These are phyloP conservation scores for Zaprionus ornatus DNA, from an alignment of 1,140 invertebrate species.

Conservation along the genomic window DNA sequence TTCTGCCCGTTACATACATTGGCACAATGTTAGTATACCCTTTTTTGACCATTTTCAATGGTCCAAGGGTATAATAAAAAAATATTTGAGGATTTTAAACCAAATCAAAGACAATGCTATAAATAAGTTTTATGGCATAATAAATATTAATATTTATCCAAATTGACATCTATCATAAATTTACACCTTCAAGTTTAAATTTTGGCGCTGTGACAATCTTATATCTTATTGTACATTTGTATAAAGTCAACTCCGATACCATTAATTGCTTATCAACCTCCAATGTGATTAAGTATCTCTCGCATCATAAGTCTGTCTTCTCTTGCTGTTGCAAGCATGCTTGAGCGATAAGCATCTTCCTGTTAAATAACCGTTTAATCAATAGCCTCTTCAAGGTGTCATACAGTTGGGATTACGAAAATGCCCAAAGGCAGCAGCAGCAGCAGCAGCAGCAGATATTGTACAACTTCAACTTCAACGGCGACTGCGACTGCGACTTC, in stretches of 20 bases:
- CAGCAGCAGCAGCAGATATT: neutral
- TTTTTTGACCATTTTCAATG: no score
- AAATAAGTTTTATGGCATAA: neutral
- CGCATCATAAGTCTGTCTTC: neutral
- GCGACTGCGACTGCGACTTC: conserved; percentile 11
- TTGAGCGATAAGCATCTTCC: conserved; percentile 19
- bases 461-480: conserved; percentile 20
- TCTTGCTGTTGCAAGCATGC: conserved; percentile 7
- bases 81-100: no score
- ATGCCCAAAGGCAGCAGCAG: neutral
- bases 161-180: neutral
- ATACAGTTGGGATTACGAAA: conserved; percentile 29
- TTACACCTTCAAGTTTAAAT: no score
- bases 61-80: no score
- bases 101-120: neutral
- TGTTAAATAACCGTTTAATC: conserved; percentile 18
- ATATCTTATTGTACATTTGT: no score
- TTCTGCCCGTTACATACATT: no score
- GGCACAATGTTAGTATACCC: no score
- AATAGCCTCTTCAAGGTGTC: conserved; percentile 24
- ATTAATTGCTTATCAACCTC: neutral
- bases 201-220: no score
- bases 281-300: neutral
- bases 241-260: neutral
- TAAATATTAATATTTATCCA: neutral